Evolutionary conservation across 2,797 vertebrate genomes (phyloP), one percentile per base, ranked within the genome.

Genomic region (Emydoidea blandingii): DNA sequence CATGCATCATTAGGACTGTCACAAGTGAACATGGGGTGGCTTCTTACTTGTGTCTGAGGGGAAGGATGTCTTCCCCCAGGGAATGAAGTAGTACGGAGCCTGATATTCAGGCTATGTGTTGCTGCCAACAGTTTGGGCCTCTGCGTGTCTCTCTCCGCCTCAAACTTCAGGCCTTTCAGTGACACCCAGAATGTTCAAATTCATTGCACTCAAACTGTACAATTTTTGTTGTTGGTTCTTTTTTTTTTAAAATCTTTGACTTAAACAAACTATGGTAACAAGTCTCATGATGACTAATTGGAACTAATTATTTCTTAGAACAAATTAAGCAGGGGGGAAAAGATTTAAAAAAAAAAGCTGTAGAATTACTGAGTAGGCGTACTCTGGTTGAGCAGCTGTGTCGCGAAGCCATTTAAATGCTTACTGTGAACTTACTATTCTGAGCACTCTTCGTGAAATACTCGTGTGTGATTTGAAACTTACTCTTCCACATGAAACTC

Each of bases 261-360:
- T 96, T 93, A 91, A 92, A 65, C 62, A 72, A 87, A 85, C 25
- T 83, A n/a, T 80, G 74, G 5, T 95, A 95, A 95, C 57, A 89
- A 87, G 83, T 84, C 83, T 96, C 82, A 87, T 86, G 91, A 95
- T 97, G 94, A 96, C 89, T 97, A 96, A 96, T 74, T 94, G 86
- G 31, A 96, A 89, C 37, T 92, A 97, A 97, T 95, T 97, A 91
- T 85, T 94, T 96, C 79, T 90, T 89, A 94, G 68, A 95, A 94
- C 68, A 91, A 94, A 95, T 92, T 97, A 95, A 91, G 92, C 50
- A 86, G 76, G 6, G 81, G 29, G 47, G 72, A 8, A 79, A 50
- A 96, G 27, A 65, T 11, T 41, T 41, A 41, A 83, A 8, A 12
- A 54, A 54, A 93, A 92, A 88, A 79, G 4, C 74, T 95, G 83